Evolutionary conservation across 2,113 vertebrate species (phyloP).

Genomic region (Coregonus clupeaformis): DNA sequence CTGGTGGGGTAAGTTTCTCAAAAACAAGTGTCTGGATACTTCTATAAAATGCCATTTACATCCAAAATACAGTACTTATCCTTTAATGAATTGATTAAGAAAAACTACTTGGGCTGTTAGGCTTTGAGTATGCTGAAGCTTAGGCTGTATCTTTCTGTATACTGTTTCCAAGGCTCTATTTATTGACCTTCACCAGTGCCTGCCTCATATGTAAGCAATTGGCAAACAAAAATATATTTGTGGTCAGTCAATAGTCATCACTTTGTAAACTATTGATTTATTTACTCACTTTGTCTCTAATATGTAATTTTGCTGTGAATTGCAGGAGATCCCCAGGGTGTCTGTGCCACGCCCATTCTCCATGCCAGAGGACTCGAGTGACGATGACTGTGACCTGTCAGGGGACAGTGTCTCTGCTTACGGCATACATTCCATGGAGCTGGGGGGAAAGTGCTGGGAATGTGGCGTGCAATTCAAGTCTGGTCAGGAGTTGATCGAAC

Average conservation of each 20-base stretch:
- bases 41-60: too few relatives aligned
- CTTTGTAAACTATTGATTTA: neutral
- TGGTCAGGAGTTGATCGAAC: conserved; percentile 36
- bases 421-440: neutral
- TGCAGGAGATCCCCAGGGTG: conserved; percentile 37
- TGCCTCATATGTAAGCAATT: neutral
- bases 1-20: too few relatives aligned
- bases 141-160: too few relatives aligned
- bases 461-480: conserved; percentile 53
- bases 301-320: conserved; percentile 3
- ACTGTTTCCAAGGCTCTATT: too few relatives aligned
- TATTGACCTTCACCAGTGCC: too few relatives aligned
- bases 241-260: too few relatives aligned
- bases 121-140: too few relatives aligned
- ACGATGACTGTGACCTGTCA: conserved; percentile 28
- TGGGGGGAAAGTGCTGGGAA: conserved; percentile 51
- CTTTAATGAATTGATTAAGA: too few relatives aligned
- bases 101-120: too few relatives aligned
- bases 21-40: too few relatives aligned
- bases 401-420: neutral
- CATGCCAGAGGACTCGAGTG: conserved; percentile 48
- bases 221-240: neutral
- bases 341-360: conserved; percentile 1
- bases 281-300: neutral
- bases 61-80: too few relatives aligned